Conservation (phyloP, 2,113 vertebrate species). For the Malurus cyaneus region DNA sequence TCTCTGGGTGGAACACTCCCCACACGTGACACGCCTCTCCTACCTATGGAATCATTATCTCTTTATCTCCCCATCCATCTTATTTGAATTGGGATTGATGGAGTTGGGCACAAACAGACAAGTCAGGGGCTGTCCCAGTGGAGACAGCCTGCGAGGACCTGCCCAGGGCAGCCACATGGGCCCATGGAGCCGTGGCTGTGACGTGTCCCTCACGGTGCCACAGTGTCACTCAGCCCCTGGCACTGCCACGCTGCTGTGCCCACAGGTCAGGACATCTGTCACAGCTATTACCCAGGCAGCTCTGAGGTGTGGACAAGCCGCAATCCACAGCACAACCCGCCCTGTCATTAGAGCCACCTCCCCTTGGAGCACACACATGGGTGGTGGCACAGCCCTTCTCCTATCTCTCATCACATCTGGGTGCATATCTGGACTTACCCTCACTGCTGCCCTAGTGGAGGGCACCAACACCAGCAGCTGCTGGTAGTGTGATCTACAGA, state of each 20-base stretch:
- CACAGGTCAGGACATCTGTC: neutral
- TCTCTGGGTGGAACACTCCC: neutral
- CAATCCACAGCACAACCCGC: conserved; percentile 42
- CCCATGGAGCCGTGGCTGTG: neutral
- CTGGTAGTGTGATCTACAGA: neutral
- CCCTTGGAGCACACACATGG: neutral
- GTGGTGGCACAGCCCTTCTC: neutral
- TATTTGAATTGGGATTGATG: conserved; percentile 40
- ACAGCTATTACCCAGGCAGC: neutral
- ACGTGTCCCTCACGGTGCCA: neutral
- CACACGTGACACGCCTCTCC: conserved; percentile 16
- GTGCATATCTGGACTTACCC: neutral
- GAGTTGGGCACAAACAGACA: conserved; percentile 54
- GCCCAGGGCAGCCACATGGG: neutral
- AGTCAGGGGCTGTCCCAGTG: neutral
- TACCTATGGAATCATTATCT: conserved; percentile 23
- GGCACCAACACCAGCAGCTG: neutral
- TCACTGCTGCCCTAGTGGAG: neutral
- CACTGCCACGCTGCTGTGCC: neutral
- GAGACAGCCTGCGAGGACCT: neutral
- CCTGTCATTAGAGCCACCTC: conserved; percentile 51
- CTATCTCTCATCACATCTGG: neutral
- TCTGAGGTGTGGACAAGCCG: conserved; percentile 4
- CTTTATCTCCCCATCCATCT: conserved; percentile 42
- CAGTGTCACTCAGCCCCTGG: neutral